phyloP scores from a whole-genome alignment of 2,113 vertebrate species.

The Caloenas nicobarica region DNA sequence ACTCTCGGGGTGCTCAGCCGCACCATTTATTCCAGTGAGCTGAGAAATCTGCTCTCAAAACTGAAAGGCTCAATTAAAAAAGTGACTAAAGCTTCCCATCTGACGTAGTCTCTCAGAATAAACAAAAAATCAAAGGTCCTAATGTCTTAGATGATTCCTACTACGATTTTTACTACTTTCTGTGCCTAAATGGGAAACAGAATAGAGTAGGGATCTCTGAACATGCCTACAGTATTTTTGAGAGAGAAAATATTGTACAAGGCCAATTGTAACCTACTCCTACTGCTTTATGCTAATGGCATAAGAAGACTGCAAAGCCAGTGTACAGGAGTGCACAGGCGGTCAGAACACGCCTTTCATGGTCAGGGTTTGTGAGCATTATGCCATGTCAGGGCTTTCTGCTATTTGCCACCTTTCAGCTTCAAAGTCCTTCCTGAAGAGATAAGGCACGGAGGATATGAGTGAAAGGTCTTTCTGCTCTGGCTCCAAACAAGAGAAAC shows the following conservation, averaged over 20 bases:
- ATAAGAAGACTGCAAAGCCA: neutral
- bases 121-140: neutral
- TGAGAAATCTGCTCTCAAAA: neutral
- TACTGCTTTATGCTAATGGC: neutral
- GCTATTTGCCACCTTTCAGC: neutral
- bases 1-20: fast-evolving
- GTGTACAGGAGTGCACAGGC: too few relatives aligned
- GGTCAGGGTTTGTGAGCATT: neutral
- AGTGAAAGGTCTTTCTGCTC: conserved; percentile 36
- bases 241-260: neutral
- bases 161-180: neutral
- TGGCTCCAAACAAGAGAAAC: neutral
- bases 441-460: conserved; percentile 5
- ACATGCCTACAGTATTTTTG: neutral
- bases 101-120: neutral
- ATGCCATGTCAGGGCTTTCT: neutral
- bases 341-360: neutral
- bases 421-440: conserved; percentile 17
- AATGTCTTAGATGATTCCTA: neutral
- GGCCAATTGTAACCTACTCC: neutral
- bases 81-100: neutral
- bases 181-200: neutral
- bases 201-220: neutral
- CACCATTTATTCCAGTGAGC: neutral
- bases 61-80: neutral